A percentile compares a stretch with the other conserved stretches of the same genome.
Evolutionary conservation across 37 sponge, comb jelly and placozoan species (phyloP).

Genomic region (Lycopodina hypogea): DNA sequence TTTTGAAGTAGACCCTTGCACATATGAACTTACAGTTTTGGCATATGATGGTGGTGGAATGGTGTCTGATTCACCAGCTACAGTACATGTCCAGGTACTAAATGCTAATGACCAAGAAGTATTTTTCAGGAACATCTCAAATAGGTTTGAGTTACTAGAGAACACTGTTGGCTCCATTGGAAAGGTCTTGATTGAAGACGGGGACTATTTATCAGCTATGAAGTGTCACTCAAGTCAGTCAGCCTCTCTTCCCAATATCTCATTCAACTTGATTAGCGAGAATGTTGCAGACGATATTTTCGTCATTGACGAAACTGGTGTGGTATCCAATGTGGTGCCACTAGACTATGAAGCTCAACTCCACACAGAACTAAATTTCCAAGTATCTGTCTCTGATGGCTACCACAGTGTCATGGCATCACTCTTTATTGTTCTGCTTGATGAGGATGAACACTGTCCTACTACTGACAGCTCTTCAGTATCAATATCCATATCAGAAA

Average conservation of each 20-base stretch:
- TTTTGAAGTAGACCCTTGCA: constrained; percentile 44
- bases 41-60: constrained; percentile 48
- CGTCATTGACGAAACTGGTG: constrained; percentile 5
- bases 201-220: constrained; percentile 4
- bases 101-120: constrained; percentile 53
- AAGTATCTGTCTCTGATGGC: constrained; percentile 32
- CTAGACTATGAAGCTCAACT: constrained; percentile 47
- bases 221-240: constrained; percentile 22
- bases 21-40: constrained; percentile 24
- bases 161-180: constrained; percentile 35
- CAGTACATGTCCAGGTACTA: constrained; percentile 16
- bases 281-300: constrained; percentile 9
- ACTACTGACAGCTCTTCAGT: not conserved
- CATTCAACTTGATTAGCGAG: constrained; percentile 7
- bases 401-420: constrained; percentile 20
- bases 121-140: constrained; percentile 12
- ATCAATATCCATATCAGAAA: constrained; percentile 36
- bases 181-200: constrained; percentile 16
- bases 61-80: constrained; percentile 9
- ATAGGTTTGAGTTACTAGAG: constrained; percentile 22
- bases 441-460: constrained; percentile 62
- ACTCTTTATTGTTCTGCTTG: constrained; percentile 27
- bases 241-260: not conserved
- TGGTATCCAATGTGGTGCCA: constrained; percentile 3
- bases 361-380: not conserved